Evolutionary conservation across 2,797 vertebrate genomes (phyloP).

Genomic region (Naso thynnoides): DNA sequence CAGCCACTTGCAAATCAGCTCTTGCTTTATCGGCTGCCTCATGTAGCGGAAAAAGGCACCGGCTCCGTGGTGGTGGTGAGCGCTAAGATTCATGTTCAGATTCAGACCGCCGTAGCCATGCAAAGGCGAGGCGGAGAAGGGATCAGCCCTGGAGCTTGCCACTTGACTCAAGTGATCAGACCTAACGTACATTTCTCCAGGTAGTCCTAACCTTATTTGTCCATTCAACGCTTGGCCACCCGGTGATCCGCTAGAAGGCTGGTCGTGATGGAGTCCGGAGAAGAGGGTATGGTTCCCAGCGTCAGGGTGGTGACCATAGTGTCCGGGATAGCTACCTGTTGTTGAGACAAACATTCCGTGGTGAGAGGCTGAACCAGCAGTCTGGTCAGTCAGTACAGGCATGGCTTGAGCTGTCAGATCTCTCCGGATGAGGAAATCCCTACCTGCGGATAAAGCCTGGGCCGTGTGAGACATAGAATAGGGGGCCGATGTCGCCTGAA

Average conservation of each 20-base stretch:
- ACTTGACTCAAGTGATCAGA: constrained; percentile 96
- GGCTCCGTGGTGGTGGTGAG: constrained; percentile 90
- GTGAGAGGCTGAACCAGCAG: constrained; percentile 91
- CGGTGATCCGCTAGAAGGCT: constrained; percentile 92
- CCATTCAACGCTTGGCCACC: constrained; percentile 94
- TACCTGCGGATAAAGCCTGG: constrained; percentile 91
- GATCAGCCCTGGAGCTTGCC: constrained; percentile 93
- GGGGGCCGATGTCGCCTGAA: constrained; percentile 86
- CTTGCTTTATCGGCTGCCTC: constrained; percentile 98
- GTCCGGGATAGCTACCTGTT: constrained; percentile 99
- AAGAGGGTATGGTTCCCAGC: constrained; percentile 93
- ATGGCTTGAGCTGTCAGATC: constrained; percentile 92
- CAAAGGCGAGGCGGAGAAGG: constrained; percentile 92
- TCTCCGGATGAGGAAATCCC: constrained; percentile 91
- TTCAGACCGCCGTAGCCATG: constrained; percentile 94
- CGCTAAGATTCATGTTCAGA: constrained; percentile 94
- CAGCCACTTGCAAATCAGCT: constrained; percentile 98
- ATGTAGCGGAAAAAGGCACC: constrained; percentile 98
- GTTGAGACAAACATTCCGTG: constrained; percentile 98
- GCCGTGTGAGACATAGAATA: constrained; percentile 89
- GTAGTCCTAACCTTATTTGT: constrained; percentile 98
- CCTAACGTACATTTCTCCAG: constrained; percentile 97
- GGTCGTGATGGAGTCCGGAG: constrained; percentile 95
- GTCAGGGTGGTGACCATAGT: constrained; percentile 93
- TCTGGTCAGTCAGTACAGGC: constrained; percentile 90